phyloP scores from a whole-genome alignment of 2,797 vertebrate species.

The Pipistrellus pipistrellus region DNA sequence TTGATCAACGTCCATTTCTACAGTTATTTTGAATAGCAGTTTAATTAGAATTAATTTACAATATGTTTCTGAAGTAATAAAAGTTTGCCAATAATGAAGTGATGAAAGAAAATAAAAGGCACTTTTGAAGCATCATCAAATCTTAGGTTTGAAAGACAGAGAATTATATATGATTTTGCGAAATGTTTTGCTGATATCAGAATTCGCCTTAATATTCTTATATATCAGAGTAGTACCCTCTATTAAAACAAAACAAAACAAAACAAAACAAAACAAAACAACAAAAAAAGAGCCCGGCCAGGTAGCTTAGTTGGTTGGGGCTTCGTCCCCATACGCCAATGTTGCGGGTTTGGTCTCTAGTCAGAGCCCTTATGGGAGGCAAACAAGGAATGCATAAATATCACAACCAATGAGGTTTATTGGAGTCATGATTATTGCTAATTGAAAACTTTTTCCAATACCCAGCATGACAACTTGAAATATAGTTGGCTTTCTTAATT shows the following conservation, averaged over 20 bases:
- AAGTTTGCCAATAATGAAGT: neutral
- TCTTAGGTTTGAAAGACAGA: neutral
- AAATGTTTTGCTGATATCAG: neutral
- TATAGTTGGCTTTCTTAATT: too few relatives aligned
- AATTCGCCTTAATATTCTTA: conserved; percentile 8
- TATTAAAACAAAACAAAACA: neutral
- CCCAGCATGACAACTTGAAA: too few relatives aligned
- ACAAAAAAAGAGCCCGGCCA: neutral
- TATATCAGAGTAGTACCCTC: neutral
- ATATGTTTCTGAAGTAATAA: neutral
- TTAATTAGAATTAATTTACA: conserved; percentile 43
- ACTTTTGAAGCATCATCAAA: neutral
- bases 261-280: neutral
- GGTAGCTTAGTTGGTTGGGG: neutral
- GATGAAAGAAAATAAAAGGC: conserved; percentile 1
- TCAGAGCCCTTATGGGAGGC: too few relatives aligned
- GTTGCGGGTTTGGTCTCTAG: too few relatives aligned
- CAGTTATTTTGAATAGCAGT: neutral
- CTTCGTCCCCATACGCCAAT: too few relatives aligned
- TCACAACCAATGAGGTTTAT: too few relatives aligned
- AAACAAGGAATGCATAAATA: too few relatives aligned
- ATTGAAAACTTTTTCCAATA: too few relatives aligned
- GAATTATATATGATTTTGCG: neutral
- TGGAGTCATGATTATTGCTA: too few relatives aligned
- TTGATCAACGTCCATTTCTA: neutral